Base-by-base conservation (phyloP, 23 tunicate species). In the Corella eumyota region DNA sequence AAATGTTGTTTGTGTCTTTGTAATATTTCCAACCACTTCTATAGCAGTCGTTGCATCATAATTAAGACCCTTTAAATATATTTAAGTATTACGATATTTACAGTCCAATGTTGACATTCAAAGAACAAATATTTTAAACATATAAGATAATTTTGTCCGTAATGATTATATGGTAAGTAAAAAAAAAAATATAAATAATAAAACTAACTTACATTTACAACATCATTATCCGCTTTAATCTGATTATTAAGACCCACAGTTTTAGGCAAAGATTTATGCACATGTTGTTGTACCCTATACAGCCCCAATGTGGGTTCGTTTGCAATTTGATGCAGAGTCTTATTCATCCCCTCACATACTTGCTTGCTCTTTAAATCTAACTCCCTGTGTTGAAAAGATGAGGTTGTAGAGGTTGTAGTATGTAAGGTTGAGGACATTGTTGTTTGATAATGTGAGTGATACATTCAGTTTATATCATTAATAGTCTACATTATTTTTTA, bases 281-380 rank as follows among this genome's bases (percentile, higher is more conserved):
- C 69, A 59, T 90, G 97, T 32, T 90, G 79, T 58, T 90, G 97
- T 6, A 90, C 62, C 31, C 97, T 61, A 47, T 74, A 90, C 64
- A 90, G 35, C 0, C 97, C 97, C 27, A 90, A 77, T 0, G 97
- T 69, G 2, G 97, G 97, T 65, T 90, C 97, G 57, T 90, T 90
- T 0, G 97, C 97, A 50, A 90, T 63, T 34, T 80, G 40, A 60
- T 90, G 94, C 7, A 70, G 26, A n/a, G 94, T 75, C 31, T 84
- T 80, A 61, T 84, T 84, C 4, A 84, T 47, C 27, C 81, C 83
- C 34, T 68, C 66, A 44, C 83, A 84, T n/a, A 74, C 44, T 9
- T 69, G 49, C 45, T 59, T 66, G 45, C 64, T 61, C 50, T 81
- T 81, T 0, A 34, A 53, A 5, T 65, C 74, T 32, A 81, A 37